Evolutionary conservation across 2,797 vertebrate species (phyloP), one percentile per base, ranked within the genome.

Genomic region (Lacerta bilineata): DNA sequence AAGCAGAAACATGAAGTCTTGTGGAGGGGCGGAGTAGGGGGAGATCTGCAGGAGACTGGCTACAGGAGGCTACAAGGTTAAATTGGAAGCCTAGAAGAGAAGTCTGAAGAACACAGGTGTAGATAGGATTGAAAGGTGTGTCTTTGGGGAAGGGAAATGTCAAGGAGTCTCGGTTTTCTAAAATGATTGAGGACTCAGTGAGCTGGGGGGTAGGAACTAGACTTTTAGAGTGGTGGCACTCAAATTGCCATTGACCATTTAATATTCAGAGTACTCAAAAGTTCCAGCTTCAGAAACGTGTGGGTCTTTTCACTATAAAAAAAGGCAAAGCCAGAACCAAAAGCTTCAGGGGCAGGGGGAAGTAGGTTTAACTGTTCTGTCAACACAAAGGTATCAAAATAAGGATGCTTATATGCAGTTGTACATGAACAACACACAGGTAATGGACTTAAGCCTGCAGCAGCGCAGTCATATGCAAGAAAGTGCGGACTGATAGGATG

Each of bases 231-330:
- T 41, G 36, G 41, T 39, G 72, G 72, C 72, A 59, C 74, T 83
- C 74, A 68, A 83, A 83, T 55, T 68, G 39, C 4, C 15, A 55
- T n/a, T 78, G 72, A 59, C 43, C 74, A 68, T 83, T 88, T 39
- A 77, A 83, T 68, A 84, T 84, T 83, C 81, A 78, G 68, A 25
- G 25, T 68, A n/a, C 43, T 84, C 61, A 69, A 39, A 83, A 69
- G 68, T 41, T 87, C 13, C 86, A 25, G 17, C 33, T 69, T 78
- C 46, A 6, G 75, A 88, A 84, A 77, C 2, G 15, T 74, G 69
- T 41, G 80, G 69, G 27, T 41, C 39, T 83, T 77, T 76, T 46
- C 59, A 61, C 20, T 61, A 17, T n/a, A 36, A 78, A 68, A n/a
- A 50, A 77, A 46, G 74, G 75, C 4, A 15, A 46, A 68, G 41